These are phyloP conservation scores for Hydropotes inermis DNA, from an alignment of 2,113 vertebrate species.

Conservation along the genomic window DNA sequence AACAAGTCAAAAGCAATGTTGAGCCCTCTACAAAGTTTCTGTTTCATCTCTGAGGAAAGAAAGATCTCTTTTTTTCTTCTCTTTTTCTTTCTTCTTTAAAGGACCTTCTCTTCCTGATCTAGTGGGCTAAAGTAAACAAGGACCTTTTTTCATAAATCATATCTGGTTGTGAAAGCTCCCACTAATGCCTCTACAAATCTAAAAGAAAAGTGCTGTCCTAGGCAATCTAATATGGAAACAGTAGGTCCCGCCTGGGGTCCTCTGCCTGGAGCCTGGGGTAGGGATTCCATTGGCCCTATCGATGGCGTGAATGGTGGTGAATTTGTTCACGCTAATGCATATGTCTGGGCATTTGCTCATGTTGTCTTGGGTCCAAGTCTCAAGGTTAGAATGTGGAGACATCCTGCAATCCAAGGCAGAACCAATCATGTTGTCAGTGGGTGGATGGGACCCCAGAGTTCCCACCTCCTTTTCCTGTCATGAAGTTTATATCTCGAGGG, in stretches of 20 bases:
- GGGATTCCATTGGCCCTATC: not conserved
- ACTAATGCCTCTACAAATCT: not conserved
- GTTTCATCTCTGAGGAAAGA: not conserved
- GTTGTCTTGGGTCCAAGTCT: constrained; percentile 20
- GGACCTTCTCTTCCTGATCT: not conserved
- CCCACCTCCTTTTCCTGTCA: constrained; percentile 65
- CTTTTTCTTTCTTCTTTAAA: not conserved
- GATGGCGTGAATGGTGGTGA: not conserved
- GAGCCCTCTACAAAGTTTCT: not conserved
- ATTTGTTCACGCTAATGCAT: not conserved
- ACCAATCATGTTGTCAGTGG: constrained; percentile 34
- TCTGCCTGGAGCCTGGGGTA: not conserved
- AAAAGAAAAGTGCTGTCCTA: not conserved
- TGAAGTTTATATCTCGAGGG: constrained; percentile 63
- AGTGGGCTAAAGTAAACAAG: not conserved
- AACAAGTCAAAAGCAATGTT: not conserved
- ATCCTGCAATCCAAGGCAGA: constrained; percentile 45
- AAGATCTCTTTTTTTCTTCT: not conserved
- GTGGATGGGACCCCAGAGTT: constrained; percentile 38
- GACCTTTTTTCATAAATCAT: not conserved
- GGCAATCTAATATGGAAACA: not conserved
- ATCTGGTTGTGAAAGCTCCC: not conserved
- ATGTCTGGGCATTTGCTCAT: not conserved
- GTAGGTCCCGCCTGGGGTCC: not conserved
- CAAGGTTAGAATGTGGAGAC: constrained; percentile 39